phyloP scores from a whole-genome alignment of 2,113 vertebrate genomes.

The Axis porcinus region DNA sequence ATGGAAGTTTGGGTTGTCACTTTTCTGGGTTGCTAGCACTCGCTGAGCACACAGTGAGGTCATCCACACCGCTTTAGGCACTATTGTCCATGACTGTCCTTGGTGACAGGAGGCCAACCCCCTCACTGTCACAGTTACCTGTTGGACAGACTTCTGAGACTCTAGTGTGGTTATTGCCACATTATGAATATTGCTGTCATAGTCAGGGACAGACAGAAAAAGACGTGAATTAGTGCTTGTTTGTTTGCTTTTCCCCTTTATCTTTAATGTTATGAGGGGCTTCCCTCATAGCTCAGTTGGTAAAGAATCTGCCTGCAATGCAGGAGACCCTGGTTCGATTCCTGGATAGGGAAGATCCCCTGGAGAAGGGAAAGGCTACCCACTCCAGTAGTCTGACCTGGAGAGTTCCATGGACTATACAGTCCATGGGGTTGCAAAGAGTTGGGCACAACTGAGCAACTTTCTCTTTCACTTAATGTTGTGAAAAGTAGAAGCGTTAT shows the following conservation, averaged over 20 bases:
- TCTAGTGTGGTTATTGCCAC: background rate
- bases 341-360: background rate
- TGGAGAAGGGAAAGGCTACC: background rate
- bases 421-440: background rate
- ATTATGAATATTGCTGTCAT: background rate
- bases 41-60: background rate
- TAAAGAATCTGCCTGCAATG: background rate
- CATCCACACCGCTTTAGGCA: background rate
- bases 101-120: background rate
- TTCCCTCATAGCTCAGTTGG: background rate
- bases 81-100: background rate
- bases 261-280: background rate
- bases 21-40: background rate
- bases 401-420: background rate
- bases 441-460: background rate
- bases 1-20: background rate
- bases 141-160: background rate
- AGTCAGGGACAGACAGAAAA: background rate
- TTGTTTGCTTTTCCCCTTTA: background rate
- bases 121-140: background rate
- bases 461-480: background rate
- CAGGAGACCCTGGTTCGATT: background rate
- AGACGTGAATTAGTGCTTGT: background rate
- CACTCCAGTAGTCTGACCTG: background rate
- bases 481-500: background rate